phyloP scores from a whole-genome alignment of 1,140 invertebrate species.

The Macrotrachela quadricornifera region DNA sequence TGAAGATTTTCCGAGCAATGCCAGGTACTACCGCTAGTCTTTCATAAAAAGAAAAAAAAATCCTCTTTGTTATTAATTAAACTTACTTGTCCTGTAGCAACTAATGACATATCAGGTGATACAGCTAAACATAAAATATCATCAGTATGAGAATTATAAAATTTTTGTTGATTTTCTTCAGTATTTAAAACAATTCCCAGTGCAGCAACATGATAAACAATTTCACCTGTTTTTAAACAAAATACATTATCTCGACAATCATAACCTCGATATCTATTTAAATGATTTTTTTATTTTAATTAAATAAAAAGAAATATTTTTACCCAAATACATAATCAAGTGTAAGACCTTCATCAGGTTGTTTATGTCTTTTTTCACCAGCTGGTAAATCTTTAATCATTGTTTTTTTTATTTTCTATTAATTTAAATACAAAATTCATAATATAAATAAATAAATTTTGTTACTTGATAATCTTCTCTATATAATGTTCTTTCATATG shows the following conservation, averaged over 20 bases:
- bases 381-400: slow-evolving; percentile 16
- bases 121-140: slow-evolving; percentile 29
- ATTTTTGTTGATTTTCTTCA: slow-evolving; percentile 22
- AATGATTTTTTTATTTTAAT: not conserved
- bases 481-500: slow-evolving; percentile 23
- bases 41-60: too few species aligned
- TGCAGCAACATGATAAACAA: slow-evolving; percentile 31
- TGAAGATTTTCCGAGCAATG: too few species aligned
- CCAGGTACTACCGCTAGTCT: too few species aligned
- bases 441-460: not conserved
- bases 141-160: slow-evolving; percentile 28
- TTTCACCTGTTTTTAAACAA: slow-evolving; percentile 23
- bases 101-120: slow-evolving; percentile 25
- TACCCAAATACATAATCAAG: slow-evolving; percentile 29
- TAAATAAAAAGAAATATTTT: not conserved
- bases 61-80: not conserved
- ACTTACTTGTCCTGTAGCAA: slow-evolving; percentile 28
- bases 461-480: slow-evolving; percentile 14
- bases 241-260: slow-evolving; percentile 31
- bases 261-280: slow-evolving; percentile 28
- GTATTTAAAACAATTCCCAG: slow-evolving; percentile 24
- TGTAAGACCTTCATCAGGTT: slow-evolving; percentile 21
- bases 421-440: not conserved
- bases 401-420: slow-evolving; percentile 14
- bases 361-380: slow-evolving; percentile 20